These are phyloP conservation scores for Cyphomyrus discorhynchus DNA, from an alignment of 2,113 vertebrate genomes.

Conservation along the genomic window DNA sequence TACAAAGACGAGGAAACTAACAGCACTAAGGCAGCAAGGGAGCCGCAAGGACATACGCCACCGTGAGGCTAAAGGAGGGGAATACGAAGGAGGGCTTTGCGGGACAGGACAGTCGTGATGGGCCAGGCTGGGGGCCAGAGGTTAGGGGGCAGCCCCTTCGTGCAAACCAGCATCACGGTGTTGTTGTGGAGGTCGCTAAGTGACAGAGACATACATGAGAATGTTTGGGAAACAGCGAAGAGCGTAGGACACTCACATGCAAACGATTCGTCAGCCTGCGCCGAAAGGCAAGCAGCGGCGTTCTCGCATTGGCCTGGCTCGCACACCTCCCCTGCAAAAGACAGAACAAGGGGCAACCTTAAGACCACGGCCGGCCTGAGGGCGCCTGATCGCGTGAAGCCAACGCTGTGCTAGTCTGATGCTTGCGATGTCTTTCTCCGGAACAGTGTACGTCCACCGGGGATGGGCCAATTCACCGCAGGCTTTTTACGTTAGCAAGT, in stretches of 20 bases:
- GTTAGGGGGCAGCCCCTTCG: background rate
- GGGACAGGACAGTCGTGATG: background rate
- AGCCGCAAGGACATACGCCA: background rate
- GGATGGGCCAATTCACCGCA: background rate
- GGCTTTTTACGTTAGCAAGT: background rate
- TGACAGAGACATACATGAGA: conserved; percentile 25
- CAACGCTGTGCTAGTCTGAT: background rate
- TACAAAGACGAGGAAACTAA: background rate
- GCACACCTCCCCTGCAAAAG: conserved; percentile 24
- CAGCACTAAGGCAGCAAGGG: background rate
- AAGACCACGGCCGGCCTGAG: background rate
- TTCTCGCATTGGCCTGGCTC: conserved; percentile 33
- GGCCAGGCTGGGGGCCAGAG: background rate
- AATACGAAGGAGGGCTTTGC: background rate
- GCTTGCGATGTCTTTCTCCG: background rate
- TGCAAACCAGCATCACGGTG: background rate
- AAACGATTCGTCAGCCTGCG: conserved; percentile 33
- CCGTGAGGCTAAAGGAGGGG: background rate
- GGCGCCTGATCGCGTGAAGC: background rate
- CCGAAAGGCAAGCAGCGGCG: conserved; percentile 21
- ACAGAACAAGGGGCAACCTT: conserved; percentile 9
- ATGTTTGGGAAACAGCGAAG: conserved; percentile 18
- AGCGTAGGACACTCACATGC: conserved; percentile 38
- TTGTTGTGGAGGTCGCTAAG: conserved; percentile 9
- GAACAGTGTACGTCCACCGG: background rate